Conservation (phyloP, 2,797 vertebrate genomes). For the Gobionotothen gibberifrons region DNA sequence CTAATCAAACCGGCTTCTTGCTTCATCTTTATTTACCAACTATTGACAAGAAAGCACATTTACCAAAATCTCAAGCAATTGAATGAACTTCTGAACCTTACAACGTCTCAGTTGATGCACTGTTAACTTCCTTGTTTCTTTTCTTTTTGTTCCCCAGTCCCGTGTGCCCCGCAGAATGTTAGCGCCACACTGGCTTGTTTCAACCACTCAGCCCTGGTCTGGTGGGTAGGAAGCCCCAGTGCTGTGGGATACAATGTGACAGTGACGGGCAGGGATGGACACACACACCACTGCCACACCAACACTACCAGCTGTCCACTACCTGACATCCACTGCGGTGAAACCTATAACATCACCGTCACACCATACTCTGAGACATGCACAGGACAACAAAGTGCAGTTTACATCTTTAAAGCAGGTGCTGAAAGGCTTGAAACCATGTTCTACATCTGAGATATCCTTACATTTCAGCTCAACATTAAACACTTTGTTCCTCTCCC, state of each 20-base stretch:
- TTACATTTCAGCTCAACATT: not conserved
- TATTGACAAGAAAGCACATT: not conserved
- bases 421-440: not conserved
- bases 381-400: constrained; percentile 59
- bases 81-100: not conserved
- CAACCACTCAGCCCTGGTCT: constrained; percentile 72
- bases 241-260: constrained; percentile 75
- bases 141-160: constrained; percentile 56
- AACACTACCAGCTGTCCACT: constrained; percentile 70
- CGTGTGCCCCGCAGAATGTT: constrained; percentile 79
- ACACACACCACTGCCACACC: constrained; percentile 61
- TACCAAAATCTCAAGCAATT: not conserved
- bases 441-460: not conserved
- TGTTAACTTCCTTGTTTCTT: not conserved
- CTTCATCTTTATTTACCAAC: too few species aligned
- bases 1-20: too few species aligned
- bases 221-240: constrained; percentile 71
- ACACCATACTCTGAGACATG: constrained; percentile 75
- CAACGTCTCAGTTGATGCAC: not conserved
- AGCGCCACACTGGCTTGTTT: constrained; percentile 67
- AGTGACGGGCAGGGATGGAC: constrained; percentile 45
- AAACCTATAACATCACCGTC: constrained; percentile 74
- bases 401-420: constrained; percentile 76
- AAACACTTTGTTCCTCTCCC: constrained; percentile 12
- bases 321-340: constrained; percentile 76